Conservation (phyloP, 1,140 invertebrate genomes). For the Drosophila funebris region DNA sequence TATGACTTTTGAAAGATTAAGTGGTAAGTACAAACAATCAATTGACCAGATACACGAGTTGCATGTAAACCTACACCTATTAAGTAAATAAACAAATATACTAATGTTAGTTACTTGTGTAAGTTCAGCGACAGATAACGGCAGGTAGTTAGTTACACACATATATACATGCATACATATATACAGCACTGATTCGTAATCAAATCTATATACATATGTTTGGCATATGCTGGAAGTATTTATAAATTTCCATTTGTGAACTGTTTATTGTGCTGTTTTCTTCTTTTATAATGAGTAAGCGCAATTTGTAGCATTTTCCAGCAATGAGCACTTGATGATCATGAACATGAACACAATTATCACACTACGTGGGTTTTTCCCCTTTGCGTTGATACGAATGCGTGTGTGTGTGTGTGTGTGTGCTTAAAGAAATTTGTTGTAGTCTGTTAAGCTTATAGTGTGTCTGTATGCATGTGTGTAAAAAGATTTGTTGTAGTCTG, state of each 20-base stretch:
- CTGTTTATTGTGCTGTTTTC: background rate
- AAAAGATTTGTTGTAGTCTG: conserved; percentile 26
- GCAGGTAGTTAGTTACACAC: too few species aligned
- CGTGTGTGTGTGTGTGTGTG: background rate
- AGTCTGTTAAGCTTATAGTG: conserved; percentile 32
- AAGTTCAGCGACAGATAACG: conserved; percentile 19
- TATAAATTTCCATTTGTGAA: conserved; percentile 11
- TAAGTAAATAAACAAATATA: conserved; percentile 12
- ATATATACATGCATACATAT: too few species aligned
- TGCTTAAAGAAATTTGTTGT: conserved; percentile 18
- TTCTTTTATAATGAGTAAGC: conserved; percentile 4
- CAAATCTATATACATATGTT: too few species aligned
- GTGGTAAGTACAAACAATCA: conserved; percentile 69
- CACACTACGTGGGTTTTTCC: conserved; percentile 16
- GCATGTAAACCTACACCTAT: background rate
- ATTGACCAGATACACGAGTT: conserved; percentile 15
- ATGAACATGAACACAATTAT: conserved; percentile 26
- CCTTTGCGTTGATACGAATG: background rate
- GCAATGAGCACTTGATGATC: conserved; percentile 13
- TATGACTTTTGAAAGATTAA: conserved; percentile 84
- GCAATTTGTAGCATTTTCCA: conserved; percentile 32
- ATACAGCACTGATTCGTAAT: too few species aligned
- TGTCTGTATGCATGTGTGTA: conserved; percentile 4
- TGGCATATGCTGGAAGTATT: conserved; percentile 19
- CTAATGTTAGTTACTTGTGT: conserved; percentile 11